Percentiles rank a stretch among this genome's conserved stretches.
Conservation (phyloP, 2,797 vertebrate species). For the Gymnopithys bicolor region DNA sequence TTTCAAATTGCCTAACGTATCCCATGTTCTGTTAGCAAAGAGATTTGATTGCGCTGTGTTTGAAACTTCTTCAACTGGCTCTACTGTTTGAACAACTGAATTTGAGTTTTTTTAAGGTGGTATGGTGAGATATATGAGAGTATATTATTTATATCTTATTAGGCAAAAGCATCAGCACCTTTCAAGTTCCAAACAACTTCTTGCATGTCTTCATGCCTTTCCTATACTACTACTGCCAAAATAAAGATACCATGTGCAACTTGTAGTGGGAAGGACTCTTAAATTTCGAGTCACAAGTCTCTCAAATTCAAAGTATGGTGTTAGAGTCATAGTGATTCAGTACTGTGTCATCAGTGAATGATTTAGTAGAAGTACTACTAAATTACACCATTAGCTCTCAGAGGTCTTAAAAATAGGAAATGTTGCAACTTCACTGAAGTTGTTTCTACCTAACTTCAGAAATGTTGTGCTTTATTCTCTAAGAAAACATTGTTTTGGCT, state of each 20-base stretch:
- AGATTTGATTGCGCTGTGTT: background rate
- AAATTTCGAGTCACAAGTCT: background rate
- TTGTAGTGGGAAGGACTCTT: background rate
- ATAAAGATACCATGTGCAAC: background rate
- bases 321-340: background rate
- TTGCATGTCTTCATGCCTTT: background rate
- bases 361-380: background rate
- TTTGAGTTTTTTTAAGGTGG: background rate
- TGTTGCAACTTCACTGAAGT: background rate
- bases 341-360: background rate
- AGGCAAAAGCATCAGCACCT: background rate
- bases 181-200: background rate
- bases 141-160: background rate
- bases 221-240: background rate
- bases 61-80: background rate
- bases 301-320: background rate
- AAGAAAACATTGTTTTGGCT: background rate
- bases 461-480: background rate
- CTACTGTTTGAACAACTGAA: background rate
- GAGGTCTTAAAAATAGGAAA: background rate
- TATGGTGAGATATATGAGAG: background rate
- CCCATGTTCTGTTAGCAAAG: background rate
- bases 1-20: background rate
- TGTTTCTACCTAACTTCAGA: background rate
- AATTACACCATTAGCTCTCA: background rate